Percentiles rank a stretch among this genome's conserved stretches.
phyloP scores from a whole-genome alignment of 2,888 invertebrate species.

The Lasiommata megera region DNA sequence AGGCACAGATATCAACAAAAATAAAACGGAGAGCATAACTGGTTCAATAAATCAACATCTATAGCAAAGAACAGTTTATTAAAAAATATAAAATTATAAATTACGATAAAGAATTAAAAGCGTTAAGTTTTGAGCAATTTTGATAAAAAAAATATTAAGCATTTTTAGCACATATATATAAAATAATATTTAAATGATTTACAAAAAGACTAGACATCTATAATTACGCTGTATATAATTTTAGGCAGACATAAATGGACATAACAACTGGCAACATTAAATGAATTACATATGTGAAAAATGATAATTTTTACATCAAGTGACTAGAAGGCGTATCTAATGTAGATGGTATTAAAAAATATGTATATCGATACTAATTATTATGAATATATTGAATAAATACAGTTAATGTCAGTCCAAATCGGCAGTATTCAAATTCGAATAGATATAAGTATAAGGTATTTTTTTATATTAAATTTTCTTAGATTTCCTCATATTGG shows the following conservation, averaged over 20 bases:
- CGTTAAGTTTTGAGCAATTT: constrained; percentile 16
- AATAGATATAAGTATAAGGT: neutral
- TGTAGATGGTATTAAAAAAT: neutral
- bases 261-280: neutral
- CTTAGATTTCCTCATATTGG: neutral
- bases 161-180: neutral
- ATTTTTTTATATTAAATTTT: neutral
- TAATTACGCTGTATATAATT: neutral
- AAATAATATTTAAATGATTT: neutral
- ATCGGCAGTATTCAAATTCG: constrained; percentile 42
- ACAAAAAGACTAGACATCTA: neutral
- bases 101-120: neutral
- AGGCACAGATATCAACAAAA: too few species aligned
- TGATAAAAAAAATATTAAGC: constrained; percentile 6
- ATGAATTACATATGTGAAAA: neutral
- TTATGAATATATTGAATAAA: constrained; percentile 6
- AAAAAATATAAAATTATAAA: constrained; percentile 12
- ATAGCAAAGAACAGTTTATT: neutral
- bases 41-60: neutral
- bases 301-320: neutral
- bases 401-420: constrained; percentile 42
- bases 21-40: neutral
- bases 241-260: neutral
- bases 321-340: neutral
- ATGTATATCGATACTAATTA: neutral